Base-by-base conservation (phyloP, 2,888 invertebrate genomes). In the Metalampra italica region DNA sequence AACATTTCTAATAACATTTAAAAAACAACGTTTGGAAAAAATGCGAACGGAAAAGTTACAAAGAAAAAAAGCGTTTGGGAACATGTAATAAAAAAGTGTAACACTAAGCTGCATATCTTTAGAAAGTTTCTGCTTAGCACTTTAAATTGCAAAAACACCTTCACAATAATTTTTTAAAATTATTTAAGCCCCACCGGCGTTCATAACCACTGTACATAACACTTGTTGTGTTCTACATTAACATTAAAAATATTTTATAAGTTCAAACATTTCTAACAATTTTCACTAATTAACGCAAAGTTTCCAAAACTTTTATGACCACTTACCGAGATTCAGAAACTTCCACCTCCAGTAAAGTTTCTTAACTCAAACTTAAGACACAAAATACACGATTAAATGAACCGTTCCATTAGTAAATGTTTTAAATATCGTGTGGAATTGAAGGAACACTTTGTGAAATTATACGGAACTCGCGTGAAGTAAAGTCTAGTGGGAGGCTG, bases 301-400 rank as follows among this genome's bases (percentile, higher is more conserved):
- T 49, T 39, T 37, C 13, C n/a, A 29, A 39, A 54, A 56, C 46
- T 51, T 56, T 46, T 30, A 15, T n/a, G 30, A 42, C 44, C 50
- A 51, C 56, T 54, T 53, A 56, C 56, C 56, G 48, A 51, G 43
- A 47, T 47, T 37, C 22, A 46, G 29, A 52, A 56, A 54, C 49
- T 52, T 49, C 30, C 29, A 36, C 40, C 41, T n/a, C 36, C 11
- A 36, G n/a, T n/a, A 36, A 52, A 49, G 29, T 55, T 46, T 51
- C 52, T 45, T 46, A 50, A 52, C 29, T 38, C 34, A 15, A 37
- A 50, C 36, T 40, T 45, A 43, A 36, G 43, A 29, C 53, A 56
- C 52, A 46, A 30, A 45, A 34, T 36, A 42, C 54, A 52, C 22
- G 9, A 14, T 43, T 15, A 43, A 14, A 43, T 14, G 7, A 36